phyloP scores from a whole-genome alignment of 30 jellyfish, hydroid and myxozoan species.

The Sanderia malayensis region DNA sequence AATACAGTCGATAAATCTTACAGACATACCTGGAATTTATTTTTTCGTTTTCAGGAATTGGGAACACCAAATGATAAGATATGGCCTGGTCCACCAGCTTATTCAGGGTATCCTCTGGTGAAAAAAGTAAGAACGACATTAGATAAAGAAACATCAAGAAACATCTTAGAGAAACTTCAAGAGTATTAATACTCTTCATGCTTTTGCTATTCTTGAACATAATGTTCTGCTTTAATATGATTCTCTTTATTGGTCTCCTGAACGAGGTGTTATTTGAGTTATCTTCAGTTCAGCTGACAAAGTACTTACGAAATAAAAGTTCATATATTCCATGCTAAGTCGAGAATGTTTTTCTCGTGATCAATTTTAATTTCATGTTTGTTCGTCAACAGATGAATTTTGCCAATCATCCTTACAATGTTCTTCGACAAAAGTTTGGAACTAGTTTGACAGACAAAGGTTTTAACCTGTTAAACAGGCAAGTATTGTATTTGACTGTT shows the following conservation, averaged over 20 bases:
- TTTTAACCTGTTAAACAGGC: slow-evolving; percentile 85
- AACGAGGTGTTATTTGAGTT: too few species aligned
- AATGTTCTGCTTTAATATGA: too few species aligned
- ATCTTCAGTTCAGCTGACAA: too few species aligned
- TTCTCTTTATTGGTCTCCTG: too few species aligned
- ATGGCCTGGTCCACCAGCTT: slow-evolving; percentile 99
- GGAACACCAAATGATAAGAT: slow-evolving; percentile 98
- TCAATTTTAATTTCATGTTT: not conserved
- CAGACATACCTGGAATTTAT: too few species aligned
- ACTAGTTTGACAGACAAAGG: slow-evolving; percentile 90
- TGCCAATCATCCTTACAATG: slow-evolving; percentile 86
- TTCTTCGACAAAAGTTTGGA: slow-evolving; percentile 84
- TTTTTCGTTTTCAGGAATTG: slow-evolving; percentile 66
- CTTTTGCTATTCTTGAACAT: too few species aligned
- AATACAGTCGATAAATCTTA: too few species aligned
- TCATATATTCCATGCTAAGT: not conserved
- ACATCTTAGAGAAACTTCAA: too few species aligned
- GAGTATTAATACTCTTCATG: too few species aligned
- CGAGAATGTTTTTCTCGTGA: not conserved
- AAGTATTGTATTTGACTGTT: too few species aligned
- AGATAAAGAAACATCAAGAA: too few species aligned
- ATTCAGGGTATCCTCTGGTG: slow-evolving; percentile 85
- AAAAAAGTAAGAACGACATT: slow-evolving; percentile 83
- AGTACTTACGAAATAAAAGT: too few species aligned
- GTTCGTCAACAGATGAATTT: slow-evolving; percentile 62